Conservation (phyloP, 2,797 vertebrate species). For the Hephaestus fuliginosus region DNA sequence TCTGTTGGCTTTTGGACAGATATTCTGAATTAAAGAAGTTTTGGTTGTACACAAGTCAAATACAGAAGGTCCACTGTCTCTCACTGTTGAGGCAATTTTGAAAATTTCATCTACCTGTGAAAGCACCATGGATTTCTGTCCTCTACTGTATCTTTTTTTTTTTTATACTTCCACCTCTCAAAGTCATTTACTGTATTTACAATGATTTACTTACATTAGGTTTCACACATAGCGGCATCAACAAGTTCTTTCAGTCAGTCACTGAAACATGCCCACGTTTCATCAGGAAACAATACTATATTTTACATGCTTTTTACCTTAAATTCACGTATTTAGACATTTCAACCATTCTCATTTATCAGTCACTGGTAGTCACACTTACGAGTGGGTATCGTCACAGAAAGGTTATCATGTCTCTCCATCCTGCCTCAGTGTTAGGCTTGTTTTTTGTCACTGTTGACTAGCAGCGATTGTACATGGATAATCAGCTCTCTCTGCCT, state of each 20-base stretch:
- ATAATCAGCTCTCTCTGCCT: slow-evolving; percentile 62
- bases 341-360: not conserved
- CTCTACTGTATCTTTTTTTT: no score
- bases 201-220: no score
- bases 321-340: not conserved
- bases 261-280: not conserved
- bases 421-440: slow-evolving; percentile 45
- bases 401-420: slow-evolving; percentile 13
- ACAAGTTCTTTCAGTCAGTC: not conserved
- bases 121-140: no score
- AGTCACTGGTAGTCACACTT: not conserved
- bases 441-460: slow-evolving; percentile 49
- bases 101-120: no score
- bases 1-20: slow-evolving; percentile 3
- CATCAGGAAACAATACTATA: not conserved
- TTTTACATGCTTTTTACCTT: not conserved
- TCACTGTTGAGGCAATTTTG: no score
- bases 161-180: no score
- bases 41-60: not conserved
- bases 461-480: slow-evolving; percentile 34
- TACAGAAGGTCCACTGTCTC: not conserved
- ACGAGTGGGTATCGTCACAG: slow-evolving; percentile 14
- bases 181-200: no score
- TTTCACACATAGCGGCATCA: not conserved
- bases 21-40: not conserved